Conservation (phyloP, 2,888 invertebrate genomes). For the Rhagium mordax region DNA sequence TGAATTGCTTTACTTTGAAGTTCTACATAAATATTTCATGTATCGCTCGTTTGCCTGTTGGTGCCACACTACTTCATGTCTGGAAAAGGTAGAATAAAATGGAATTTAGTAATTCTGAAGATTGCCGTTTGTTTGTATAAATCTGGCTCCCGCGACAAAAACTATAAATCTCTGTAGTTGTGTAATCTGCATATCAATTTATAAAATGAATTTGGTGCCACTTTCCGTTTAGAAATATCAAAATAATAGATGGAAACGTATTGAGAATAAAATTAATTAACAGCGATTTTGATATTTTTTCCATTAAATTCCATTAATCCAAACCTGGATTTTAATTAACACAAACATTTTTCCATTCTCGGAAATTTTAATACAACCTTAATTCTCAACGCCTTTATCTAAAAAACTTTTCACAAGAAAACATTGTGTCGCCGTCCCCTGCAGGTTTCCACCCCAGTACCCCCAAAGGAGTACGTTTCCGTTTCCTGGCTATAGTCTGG, state of each 20-base stretch:
- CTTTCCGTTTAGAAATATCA: not conserved
- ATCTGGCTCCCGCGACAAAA: not conserved
- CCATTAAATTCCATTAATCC: too few relatives aligned
- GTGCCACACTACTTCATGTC: not conserved
- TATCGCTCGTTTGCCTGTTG: slow-evolving; percentile 8
- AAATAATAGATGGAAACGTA: not conserved
- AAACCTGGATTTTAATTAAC: too few relatives aligned
- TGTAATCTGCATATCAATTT: not conserved
- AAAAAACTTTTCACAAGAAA: slow-evolving; percentile 26
- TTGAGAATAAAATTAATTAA: too few relatives aligned
- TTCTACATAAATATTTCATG: slow-evolving; percentile 15
- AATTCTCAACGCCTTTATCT: slow-evolving; percentile 19
- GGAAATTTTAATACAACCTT: slow-evolving; percentile 27
- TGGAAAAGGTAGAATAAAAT: not conserved
- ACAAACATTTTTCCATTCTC: slow-evolving; percentile 5
- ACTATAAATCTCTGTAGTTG: not conserved
- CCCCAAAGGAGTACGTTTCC: slow-evolving; percentile 45
- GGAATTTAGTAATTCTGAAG: not conserved
- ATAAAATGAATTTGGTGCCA: not conserved
- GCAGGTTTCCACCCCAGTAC: slow-evolving; percentile 23
- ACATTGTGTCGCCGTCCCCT: slow-evolving; percentile 34
- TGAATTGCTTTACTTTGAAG: slow-evolving; percentile 21
- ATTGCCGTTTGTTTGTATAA: not conserved
- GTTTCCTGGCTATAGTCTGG: slow-evolving; percentile 49
- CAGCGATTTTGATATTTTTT: too few relatives aligned